Evolutionary conservation across 2,888 invertebrate species (phyloP).

Genomic region (Camptogramma bilineatum): DNA sequence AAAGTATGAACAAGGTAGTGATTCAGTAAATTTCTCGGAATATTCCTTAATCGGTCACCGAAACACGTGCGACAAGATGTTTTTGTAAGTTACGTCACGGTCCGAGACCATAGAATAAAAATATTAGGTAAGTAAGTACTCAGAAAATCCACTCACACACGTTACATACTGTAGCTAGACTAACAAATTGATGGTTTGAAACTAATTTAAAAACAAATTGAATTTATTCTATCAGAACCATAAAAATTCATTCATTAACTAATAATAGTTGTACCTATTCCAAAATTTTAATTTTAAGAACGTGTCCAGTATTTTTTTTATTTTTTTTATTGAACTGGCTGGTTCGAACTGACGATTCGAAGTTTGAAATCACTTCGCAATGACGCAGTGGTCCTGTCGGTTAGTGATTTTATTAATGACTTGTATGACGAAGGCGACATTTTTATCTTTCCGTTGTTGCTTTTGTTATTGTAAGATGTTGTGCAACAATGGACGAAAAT

Average conservation of each 20-base stretch:
- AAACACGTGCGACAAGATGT: slow-evolving; percentile 65
- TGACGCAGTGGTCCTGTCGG: slow-evolving; percentile 9
- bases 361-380: neutral
- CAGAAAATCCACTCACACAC: neutral
- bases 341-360: neutral
- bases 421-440: slow-evolving; percentile 60
- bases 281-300: no score
- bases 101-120: slow-evolving; percentile 42
- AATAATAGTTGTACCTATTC: no score
- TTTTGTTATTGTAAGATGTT: slow-evolving; percentile 78
- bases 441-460: slow-evolving; percentile 74
- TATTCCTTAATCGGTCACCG: slow-evolving; percentile 36
- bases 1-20: slow-evolving; percentile 25
- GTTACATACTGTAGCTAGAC: no score
- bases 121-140: no score
- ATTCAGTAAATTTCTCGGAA: slow-evolving; percentile 39
- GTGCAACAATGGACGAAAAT: slow-evolving; percentile 66
- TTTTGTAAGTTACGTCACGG: slow-evolving; percentile 60
- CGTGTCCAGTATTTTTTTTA: neutral
- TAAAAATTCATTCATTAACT: no score
- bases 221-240: no score
- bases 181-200: no score
- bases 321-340: neutral
- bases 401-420: slow-evolving; percentile 78
- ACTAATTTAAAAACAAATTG: no score